Conservation (phyloP, 2,113 vertebrate genomes). For the Sebastes fasciatus region DNA sequence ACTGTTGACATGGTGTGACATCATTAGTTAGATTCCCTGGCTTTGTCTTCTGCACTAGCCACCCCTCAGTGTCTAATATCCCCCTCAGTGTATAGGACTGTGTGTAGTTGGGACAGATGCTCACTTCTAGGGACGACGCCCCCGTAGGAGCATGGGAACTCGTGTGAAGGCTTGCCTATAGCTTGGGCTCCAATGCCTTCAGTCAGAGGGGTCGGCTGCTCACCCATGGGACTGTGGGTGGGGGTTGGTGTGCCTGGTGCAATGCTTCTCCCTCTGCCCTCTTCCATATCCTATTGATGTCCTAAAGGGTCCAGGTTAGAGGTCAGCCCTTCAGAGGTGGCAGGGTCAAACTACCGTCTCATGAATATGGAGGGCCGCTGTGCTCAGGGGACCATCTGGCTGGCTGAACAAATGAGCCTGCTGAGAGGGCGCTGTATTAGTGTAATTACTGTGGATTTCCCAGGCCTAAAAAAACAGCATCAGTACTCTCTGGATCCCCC, state of each 20-base stretch:
- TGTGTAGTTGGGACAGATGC: slow-evolving; percentile 75
- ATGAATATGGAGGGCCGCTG: slow-evolving; percentile 77
- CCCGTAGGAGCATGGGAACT: slow-evolving; percentile 73
- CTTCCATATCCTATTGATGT: slow-evolving; percentile 71
- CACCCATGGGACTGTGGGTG: slow-evolving; percentile 48
- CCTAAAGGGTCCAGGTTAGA: slow-evolving; percentile 73
- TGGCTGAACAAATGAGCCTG: slow-evolving; percentile 69
- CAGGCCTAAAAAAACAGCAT: slow-evolving; percentile 46
- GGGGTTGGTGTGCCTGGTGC: slow-evolving; percentile 52
- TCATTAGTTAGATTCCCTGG: slow-evolving; percentile 44
- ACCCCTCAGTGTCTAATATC: slow-evolving; percentile 4
- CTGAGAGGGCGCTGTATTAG: slow-evolving; percentile 63
- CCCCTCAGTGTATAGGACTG: slow-evolving; percentile 8
- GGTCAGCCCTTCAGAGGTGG: slow-evolving; percentile 73
- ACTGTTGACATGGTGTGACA: slow-evolving; percentile 53
- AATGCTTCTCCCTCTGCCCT: slow-evolving; percentile 50
- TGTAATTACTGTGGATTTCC: slow-evolving; percentile 70
- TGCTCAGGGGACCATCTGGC: slow-evolving; percentile 79
- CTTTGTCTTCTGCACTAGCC: slow-evolving; percentile 56
- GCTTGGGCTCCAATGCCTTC: slow-evolving; percentile 62
- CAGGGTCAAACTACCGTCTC: slow-evolving; percentile 74
- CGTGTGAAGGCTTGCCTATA: slow-evolving; percentile 41
- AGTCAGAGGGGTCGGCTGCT: slow-evolving; percentile 37
- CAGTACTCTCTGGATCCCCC: slow-evolving; percentile 8
- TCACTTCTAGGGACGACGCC: slow-evolving; percentile 51